A percentile compares a stretch with the other conserved stretches of the same genome.
These are phyloP conservation scores for Centruroides vittatus DNA, from an alignment of 1,140 invertebrate species.

Conservation along the genomic window DNA sequence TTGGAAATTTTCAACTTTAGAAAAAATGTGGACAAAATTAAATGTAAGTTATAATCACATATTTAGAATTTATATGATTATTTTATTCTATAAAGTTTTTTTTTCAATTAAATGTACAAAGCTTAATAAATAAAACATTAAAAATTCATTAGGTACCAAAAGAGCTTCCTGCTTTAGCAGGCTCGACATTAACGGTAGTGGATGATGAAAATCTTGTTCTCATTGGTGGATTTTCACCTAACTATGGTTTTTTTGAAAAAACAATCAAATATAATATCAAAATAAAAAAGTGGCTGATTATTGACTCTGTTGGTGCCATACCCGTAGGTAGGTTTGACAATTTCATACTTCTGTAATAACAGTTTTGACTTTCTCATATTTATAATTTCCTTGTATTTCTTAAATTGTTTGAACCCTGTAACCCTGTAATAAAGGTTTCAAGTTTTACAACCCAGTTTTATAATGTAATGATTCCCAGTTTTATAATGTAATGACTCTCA, in stretches of 20 bases:
- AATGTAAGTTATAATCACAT: background rate
- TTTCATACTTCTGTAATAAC: background rate
- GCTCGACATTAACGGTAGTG: constrained; percentile 70
- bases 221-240: constrained; percentile 74
- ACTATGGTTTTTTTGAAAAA: constrained; percentile 54
- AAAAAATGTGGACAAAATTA: constrained; percentile 69
- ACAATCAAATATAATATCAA: constrained; percentile 71
- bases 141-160: constrained; percentile 2
- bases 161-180: constrained; percentile 50
- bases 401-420: background rate
- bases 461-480: too few species aligned
- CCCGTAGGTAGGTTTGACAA: constrained; percentile 40
- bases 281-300: constrained; percentile 48
- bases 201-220: constrained; percentile 59
- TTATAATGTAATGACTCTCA: too few species aligned
- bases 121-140: background rate
- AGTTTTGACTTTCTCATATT: background rate
- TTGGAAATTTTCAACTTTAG: constrained; percentile 83
- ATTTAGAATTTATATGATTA: background rate
- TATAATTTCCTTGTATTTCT: background rate
- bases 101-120: background rate
- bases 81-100: background rate
- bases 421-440: too few species aligned
- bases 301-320: constrained; percentile 50
- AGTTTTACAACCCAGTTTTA: too few species aligned